Base-by-base conservation (phyloP, 2,888 invertebrate genomes). In the Meghimatium bilineatum region DNA sequence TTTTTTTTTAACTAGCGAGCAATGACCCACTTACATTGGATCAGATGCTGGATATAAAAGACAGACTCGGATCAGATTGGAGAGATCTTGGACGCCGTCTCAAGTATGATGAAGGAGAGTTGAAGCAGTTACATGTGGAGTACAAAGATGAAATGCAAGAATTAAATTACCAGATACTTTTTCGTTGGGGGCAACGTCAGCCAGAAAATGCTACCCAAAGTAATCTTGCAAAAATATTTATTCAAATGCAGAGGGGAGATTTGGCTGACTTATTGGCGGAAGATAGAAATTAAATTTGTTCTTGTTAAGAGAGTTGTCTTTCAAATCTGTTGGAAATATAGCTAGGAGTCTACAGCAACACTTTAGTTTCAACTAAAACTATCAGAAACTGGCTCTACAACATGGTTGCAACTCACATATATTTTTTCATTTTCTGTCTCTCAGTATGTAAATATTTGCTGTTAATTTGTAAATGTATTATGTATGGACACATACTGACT, bases 71-170 rank as follows among this genome's bases (percentile, higher is more conserved):
- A 69, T 10, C 12, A 10, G 83, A 83, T 29, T 83, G 83, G 83
- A 83, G 78, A 52, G 78, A 78, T 60, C 36, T 83, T 49, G 83
- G 77, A 23, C 83, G 77, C 20, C 67, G 83, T 23, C 71, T 77
- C 12, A 56, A 29, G 1, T 44, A 12, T 44, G 56, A 69, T 36
- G 78, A 83, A 0, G 69, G 60, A 23, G 23, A 56, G 26, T n/a
- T 83, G 14, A 78, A 83, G 0, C 83, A 83, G 71, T 8, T 69
- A 49, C 34, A 60, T 1, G 0, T 56, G 12, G 74, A 83, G 5
- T n/a, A 77, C 38, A 67, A 29, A 14, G n/a, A 67, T 69, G 38
- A 77, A 29, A 17, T n/a, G 26, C 14, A 38, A 0, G 83, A 83
- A 67, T n/a, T 83, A 23, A 78, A 67, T 32, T 83, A 83, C 26